Conservation (phyloP, 2,113 vertebrate genomes). For the Callopanchax toddi region DNA sequence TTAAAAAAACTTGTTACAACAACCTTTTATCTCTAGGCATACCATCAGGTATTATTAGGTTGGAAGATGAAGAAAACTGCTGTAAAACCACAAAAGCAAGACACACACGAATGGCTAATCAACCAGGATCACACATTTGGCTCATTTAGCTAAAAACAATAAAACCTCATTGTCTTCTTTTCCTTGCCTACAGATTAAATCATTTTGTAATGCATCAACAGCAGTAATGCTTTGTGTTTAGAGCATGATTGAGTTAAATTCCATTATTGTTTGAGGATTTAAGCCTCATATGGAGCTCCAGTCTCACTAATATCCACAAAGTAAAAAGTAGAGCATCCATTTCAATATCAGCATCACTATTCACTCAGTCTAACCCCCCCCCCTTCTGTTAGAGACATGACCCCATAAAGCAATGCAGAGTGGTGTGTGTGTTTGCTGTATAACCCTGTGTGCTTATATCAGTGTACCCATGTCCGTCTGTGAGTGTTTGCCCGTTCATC, state of each 20-base stretch:
- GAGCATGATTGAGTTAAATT: conserved; percentile 15
- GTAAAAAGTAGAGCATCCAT: conserved; percentile 67
- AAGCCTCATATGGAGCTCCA: conserved; percentile 20
- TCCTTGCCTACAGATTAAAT: neutral
- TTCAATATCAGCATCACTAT: conserved; percentile 36
- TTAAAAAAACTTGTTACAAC: too few species aligned
- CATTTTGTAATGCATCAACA: neutral
- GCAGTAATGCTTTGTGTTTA: neutral
- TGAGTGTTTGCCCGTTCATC: conserved; percentile 49
- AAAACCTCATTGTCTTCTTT: neutral
- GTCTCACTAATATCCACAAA: conserved; percentile 26
- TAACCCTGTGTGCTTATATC: conserved; percentile 28
- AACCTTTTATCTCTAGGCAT: neutral
- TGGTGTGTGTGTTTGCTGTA: conserved; percentile 32
- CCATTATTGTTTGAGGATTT: conserved; percentile 19
- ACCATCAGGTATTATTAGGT: neutral
- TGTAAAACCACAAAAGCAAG: neutral
- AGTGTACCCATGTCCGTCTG: conserved; percentile 44
- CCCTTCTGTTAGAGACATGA: conserved; percentile 57
- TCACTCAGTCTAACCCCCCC: conserved; percentile 46
- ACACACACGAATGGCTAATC: neutral
- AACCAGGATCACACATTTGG: neutral
- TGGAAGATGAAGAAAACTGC: neutral
- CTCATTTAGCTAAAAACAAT: neutral
- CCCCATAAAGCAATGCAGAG: conserved; percentile 66